Conservation (phyloP, 1,140 invertebrate species). For the Achatina immaculata region DNA sequence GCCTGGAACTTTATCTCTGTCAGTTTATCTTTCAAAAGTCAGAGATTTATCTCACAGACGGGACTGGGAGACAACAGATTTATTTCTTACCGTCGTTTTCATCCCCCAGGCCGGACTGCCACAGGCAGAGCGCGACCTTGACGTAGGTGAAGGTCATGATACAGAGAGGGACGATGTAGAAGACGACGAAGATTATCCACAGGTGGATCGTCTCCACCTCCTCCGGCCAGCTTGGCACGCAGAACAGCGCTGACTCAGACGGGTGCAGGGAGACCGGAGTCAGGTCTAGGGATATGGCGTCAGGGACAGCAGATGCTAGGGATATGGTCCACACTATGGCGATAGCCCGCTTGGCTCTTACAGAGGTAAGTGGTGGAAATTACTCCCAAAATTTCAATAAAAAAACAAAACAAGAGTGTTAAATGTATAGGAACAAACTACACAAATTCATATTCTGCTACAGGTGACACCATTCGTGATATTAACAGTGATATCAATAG, state of each 20-base stretch:
- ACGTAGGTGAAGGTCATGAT: slow-evolving; percentile 88
- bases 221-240: slow-evolving; percentile 39
- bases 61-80: too few species aligned
- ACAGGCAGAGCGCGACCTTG: slow-evolving; percentile 85
- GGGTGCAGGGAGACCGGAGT: background rate
- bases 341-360: slow-evolving; percentile 82
- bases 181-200: slow-evolving; percentile 78
- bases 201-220: slow-evolving; percentile 75
- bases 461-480: too few species aligned
- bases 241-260: slow-evolving; percentile 18
- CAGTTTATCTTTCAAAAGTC: too few species aligned
- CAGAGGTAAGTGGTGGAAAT: too few species aligned
- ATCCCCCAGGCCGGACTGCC: slow-evolving; percentile 73
- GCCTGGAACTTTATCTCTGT: too few species aligned
- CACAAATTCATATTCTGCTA: too few species aligned
- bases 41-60: too few species aligned
- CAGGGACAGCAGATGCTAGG: slow-evolving; percentile 40
- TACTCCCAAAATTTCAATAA: too few species aligned
- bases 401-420: too few species aligned
- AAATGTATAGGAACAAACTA: too few species aligned
- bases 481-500: too few species aligned
- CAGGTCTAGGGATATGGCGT: slow-evolving; percentile 35
- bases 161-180: slow-evolving; percentile 83
- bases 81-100: slow-evolving; percentile 42
- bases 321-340: slow-evolving; percentile 79